Evolutionary conservation across 1,140 invertebrate species (phyloP), one percentile per base, ranked within the genome.

Genomic region (Diploscapter pachys): DNA sequence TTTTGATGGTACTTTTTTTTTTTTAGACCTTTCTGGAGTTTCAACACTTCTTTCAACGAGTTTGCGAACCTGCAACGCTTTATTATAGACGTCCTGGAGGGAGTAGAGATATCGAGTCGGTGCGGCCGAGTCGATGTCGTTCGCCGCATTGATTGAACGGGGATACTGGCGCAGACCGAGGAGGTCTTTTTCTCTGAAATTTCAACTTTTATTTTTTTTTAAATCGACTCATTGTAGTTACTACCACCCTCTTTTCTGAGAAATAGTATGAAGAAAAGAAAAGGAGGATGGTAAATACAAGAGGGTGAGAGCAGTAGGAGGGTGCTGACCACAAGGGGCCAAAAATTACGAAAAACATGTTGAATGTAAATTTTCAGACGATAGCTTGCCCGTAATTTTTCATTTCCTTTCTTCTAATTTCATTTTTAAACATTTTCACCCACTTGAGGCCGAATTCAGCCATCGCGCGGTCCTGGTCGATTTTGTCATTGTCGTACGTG

Each of bases 401-500:
- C 31, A 31, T 31, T 31, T 31, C 31, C 31, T 31, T 31, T 31
- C 31, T 31, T 31, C 31, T 31, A 31, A 31, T 31, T 31, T 31
- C 31, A 65, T 65, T 31, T 31, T 31, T 31, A 50, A 52, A 68
- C 53, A 50, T n/a, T 52, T 9, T 6, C 6, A 5, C 66, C 70
- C 11, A 73, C 73, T 74, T 74, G 3, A 74, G 31, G 5, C 73
- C 63, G 52, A 81, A 81, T 66, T 81, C 80, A 3, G 80, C 78
- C 78, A 81, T 82, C 9, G 80, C 80, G n/a, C 81, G 59, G 8
- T 54, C 62, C 54, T 78, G 73, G 56, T 81, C 81, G 53, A 82
- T 82, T 72, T 82, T 81, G 61, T 81, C 81, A 50, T 74, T 72
- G 9, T 82, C 80, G 65, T 82, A 82, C 9, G 81, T 79, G 31